Base-by-base conservation (phyloP, 2,888 invertebrate species). In the Argyresthia albistria region DNA sequence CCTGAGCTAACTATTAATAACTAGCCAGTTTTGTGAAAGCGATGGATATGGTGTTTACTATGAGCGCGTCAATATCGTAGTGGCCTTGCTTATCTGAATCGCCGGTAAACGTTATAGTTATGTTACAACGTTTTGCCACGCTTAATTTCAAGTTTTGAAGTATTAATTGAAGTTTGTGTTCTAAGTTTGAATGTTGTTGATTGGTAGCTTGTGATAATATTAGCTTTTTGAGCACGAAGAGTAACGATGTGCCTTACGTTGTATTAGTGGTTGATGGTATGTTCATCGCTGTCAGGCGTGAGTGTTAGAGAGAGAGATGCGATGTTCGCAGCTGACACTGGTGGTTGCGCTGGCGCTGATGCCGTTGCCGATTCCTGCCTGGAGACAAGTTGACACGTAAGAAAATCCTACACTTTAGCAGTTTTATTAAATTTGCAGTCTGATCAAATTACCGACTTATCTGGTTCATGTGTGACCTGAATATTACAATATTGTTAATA, bases 171-270 rank as follows among this genome's bases (percentile, higher is more conserved):
- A 56, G 54, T 58, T 54, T n/a, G 46, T 43, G 54, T 55, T 51
- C 43, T 47, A 50, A 56, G 50, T 57, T 59, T 61, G 55, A 53
- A 55, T 48, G 47, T 52, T 42, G 16, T 42, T 43, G 47, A 45
- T 36, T 35, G 47, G 36, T 15, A 43, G 11, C 8, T 43, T 47
- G 25, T 43, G 35, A 59, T 65, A 63, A 62, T 65, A 61, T 56
- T 66, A 73, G 72, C 69, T 69, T 77, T 58, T 63, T 59, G 55
- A 62, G 52, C 64, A 66, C 69, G 62, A 64, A 68, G 59, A 58
- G 74, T 68, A 81, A 82, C 70, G 65, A 76, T 75, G 83, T 82
- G 84, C 83, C 83, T 84, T 83, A 77, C 60, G 60, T 62, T 70
- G 68, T 78, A 74, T 71, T 74, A 68, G 66, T 65, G 67, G 57